phyloP scores from a whole-genome alignment of 2,113 vertebrate species.

The Channa argus region DNA sequence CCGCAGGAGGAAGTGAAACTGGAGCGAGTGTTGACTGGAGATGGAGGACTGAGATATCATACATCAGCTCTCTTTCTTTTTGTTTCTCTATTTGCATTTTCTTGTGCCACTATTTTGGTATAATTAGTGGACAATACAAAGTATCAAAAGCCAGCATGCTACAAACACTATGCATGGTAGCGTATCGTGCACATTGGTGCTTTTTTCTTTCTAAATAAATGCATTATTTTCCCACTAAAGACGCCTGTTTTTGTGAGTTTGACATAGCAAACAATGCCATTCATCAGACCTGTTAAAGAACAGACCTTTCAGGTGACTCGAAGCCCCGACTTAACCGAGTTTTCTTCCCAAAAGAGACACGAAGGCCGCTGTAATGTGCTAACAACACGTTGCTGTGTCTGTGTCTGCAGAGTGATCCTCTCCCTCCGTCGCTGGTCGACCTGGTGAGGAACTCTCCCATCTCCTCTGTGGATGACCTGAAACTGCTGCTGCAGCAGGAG shows the following conservation, averaged over 20 bases:
- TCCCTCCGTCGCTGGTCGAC: conserved; percentile 91
- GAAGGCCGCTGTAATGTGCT: too few relatives aligned
- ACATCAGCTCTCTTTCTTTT: background rate
- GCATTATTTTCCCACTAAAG: background rate
- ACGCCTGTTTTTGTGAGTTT: background rate
- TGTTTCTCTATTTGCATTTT: background rate
- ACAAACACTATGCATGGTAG: background rate
- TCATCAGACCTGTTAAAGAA: too few relatives aligned
- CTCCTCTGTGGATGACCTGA: conserved; percentile 91
- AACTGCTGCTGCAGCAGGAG: conserved; percentile 87
- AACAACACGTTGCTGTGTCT: conserved; percentile 11
- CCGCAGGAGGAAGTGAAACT: conserved; percentile 67
- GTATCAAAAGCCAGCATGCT: background rate
- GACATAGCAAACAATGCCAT: conserved; percentile 8
- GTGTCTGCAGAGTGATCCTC: conserved; percentile 87
- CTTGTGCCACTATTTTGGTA: background rate
- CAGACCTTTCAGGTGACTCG: too few relatives aligned
- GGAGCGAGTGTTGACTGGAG: conserved; percentile 63
- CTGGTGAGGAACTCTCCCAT: conserved; percentile 89
- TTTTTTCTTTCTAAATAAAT: background rate
- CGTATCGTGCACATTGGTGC: background rate
- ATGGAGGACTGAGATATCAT: conserved; percentile 42
- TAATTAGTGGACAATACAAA: background rate
- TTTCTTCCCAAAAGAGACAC: too few relatives aligned
- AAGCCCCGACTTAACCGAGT: too few relatives aligned